phyloP scores from a whole-genome alignment of 1,140 invertebrate genomes.

The Papilio helenus region DNA sequence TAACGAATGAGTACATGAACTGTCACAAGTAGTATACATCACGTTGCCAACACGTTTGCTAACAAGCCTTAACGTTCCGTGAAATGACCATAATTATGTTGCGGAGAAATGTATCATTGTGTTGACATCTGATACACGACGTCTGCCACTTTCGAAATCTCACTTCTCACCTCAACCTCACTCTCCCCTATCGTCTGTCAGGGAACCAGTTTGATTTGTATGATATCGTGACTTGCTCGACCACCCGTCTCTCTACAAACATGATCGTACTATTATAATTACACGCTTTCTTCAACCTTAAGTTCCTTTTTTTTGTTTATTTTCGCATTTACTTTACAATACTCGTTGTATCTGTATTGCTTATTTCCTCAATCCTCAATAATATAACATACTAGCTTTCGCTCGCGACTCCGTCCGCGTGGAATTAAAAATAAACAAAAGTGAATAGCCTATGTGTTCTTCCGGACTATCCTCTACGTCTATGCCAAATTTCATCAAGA shows the following conservation, averaged over 20 bases:
- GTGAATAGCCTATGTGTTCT: no score
- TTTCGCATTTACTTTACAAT: neutral
- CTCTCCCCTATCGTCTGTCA: conserved; percentile 48
- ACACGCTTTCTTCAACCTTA: conserved; percentile 1
- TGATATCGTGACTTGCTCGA: conserved; percentile 41
- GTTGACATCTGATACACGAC: conserved; percentile 47
- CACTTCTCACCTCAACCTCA: conserved; percentile 50
- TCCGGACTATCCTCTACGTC: no score
- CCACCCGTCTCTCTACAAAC: conserved; percentile 21
- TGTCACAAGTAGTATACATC: neutral
- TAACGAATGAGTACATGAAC: neutral
- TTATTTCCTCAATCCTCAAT: neutral
- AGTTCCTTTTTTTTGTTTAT: conserved; percentile 6
- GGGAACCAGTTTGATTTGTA: conserved; percentile 52
- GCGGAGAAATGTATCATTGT: conserved; percentile 38
- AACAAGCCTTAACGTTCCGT: conserved; percentile 48
- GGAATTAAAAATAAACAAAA: no score
- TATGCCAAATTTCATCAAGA: no score
- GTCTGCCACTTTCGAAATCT: conserved; percentile 56
- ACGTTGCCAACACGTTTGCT: conserved; percentile 42
- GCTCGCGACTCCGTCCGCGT: no score
- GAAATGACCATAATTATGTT: conserved; percentile 50
- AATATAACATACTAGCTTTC: no score
- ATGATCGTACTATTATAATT: neutral
- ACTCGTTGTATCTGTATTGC: neutral